phyloP scores from a whole-genome alignment of 1,140 invertebrate genomes.

The Zaprionus lachaisei region DNA sequence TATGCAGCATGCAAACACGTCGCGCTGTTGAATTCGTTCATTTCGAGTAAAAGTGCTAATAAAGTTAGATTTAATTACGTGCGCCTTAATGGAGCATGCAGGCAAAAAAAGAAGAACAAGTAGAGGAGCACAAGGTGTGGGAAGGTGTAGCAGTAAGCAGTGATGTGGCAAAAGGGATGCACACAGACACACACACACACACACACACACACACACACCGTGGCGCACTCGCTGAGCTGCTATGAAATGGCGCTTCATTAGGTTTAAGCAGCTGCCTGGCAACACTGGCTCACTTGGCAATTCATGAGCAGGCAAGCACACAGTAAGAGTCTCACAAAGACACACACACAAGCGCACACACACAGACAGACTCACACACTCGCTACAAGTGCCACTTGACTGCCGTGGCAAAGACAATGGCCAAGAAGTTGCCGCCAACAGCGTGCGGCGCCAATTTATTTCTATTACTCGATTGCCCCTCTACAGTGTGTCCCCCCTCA shows the following conservation, averaged over 20 bases:
- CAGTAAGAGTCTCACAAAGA: slow-evolving; percentile 3
- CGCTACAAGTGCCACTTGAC: slow-evolving; percentile 67
- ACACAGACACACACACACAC: not conserved
- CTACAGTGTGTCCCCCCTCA: not conserved
- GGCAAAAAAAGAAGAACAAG: not conserved
- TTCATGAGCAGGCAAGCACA: slow-evolving; percentile 65
- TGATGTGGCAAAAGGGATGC: slow-evolving; percentile 1
- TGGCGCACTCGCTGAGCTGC: slow-evolving; percentile 23
- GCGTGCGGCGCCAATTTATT: slow-evolving; percentile 75
- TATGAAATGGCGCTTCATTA: slow-evolving; percentile 57
- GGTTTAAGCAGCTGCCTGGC: slow-evolving; percentile 70
- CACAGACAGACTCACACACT: not conserved
- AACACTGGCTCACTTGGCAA: slow-evolving; percentile 74
- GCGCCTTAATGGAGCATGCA: slow-evolving; percentile 68
- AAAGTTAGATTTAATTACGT: slow-evolving; percentile 79
- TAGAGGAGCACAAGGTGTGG: not conserved
- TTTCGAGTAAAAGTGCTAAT: slow-evolving; percentile 67
- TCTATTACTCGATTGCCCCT: slow-evolving; percentile 51
- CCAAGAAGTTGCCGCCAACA: slow-evolving; percentile 54
- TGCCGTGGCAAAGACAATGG: slow-evolving; percentile 50
- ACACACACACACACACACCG: not conserved
- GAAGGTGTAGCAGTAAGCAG: not conserved
- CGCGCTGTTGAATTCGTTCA: slow-evolving; percentile 25
- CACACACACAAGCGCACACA: slow-evolving; percentile 2
- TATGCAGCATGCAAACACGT: slow-evolving; percentile 34